phyloP scores from a whole-genome alignment of 2,888 invertebrate genomes.

The Campoplex capitator region DNA sequence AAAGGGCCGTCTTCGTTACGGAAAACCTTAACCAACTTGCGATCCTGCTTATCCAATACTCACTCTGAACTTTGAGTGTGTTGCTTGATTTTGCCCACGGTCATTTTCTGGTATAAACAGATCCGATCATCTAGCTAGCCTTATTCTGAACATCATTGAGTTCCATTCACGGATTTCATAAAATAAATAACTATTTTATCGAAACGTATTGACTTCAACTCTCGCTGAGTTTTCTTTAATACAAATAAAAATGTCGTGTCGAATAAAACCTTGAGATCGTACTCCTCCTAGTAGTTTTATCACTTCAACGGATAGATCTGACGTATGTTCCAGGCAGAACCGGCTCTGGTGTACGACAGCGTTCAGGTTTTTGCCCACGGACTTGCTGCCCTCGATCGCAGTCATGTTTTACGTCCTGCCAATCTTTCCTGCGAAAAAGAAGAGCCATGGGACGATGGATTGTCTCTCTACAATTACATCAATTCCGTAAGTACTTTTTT shows the following conservation, averaged over 20 bases:
- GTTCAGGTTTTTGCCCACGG: slow-evolving; percentile 93
- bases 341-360: slow-evolving; percentile 94
- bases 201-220: neutral
- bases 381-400: slow-evolving; percentile 89
- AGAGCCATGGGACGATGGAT: slow-evolving; percentile 92
- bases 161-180: neutral
- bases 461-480: slow-evolving; percentile 90
- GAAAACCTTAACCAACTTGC: neutral
- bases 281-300: slow-evolving; percentile 14
- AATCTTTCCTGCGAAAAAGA: slow-evolving; percentile 94
- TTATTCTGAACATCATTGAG: neutral
- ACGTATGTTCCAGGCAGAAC: slow-evolving; percentile 89
- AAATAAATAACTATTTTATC: neutral
- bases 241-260: neutral
- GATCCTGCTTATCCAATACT: neutral
- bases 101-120: slow-evolving; percentile 66
- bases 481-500: slow-evolving; percentile 87
- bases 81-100: neutral
- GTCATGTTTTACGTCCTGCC: slow-evolving; percentile 88
- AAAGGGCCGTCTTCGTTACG: neutral
- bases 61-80: neutral
- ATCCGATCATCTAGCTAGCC: slow-evolving; percentile 11
- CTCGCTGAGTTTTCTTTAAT: neutral
- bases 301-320: slow-evolving; percentile 56
- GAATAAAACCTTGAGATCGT: neutral